phyloP scores from a whole-genome alignment of 1,140 invertebrate species.

The Drosophila equinoxialis region DNA sequence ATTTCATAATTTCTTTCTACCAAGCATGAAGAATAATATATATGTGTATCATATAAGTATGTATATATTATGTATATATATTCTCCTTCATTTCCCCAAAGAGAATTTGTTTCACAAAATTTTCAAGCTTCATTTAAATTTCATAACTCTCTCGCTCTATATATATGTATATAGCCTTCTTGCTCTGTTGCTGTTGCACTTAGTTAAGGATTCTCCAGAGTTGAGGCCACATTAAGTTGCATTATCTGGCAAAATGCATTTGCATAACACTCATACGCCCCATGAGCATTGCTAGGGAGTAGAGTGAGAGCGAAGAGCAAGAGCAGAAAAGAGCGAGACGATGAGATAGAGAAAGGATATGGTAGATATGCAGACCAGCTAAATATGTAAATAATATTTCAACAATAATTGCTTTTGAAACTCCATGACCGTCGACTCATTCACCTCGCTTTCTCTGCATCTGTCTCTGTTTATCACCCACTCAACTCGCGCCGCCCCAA shows the following conservation, averaged over 20 bases:
- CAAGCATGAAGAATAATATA: background rate
- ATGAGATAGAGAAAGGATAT: background rate
- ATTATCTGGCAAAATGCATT: conserved; percentile 58
- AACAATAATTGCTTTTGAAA: conserved; percentile 74
- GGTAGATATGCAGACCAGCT: conserved; percentile 13
- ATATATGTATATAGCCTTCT: background rate
- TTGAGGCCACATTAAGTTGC: conserved; percentile 58
- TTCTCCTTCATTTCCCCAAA: background rate
- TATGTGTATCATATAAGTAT: background rate
- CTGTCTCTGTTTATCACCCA: background rate
- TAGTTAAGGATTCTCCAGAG: conserved; percentile 32
- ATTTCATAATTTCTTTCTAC: conserved; percentile 2
- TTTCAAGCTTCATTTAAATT: conserved; percentile 33
- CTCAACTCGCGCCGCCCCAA: background rate
- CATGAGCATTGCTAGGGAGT: conserved; percentile 39
- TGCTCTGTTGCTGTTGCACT: conserved; percentile 33
- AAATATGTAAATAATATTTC: conserved; percentile 73
- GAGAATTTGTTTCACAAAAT: conserved; percentile 13
- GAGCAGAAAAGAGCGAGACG: background rate
- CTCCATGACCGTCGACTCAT: conserved; percentile 44
- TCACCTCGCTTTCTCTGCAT: background rate
- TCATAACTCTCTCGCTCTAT: conserved; percentile 42
- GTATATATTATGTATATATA: too few species aligned
- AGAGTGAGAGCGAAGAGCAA: background rate
- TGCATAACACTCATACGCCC: conserved; percentile 70